Evolutionary conservation across 2,113 vertebrate species (phyloP).

Genomic region (Rostratula benghalensis): DNA sequence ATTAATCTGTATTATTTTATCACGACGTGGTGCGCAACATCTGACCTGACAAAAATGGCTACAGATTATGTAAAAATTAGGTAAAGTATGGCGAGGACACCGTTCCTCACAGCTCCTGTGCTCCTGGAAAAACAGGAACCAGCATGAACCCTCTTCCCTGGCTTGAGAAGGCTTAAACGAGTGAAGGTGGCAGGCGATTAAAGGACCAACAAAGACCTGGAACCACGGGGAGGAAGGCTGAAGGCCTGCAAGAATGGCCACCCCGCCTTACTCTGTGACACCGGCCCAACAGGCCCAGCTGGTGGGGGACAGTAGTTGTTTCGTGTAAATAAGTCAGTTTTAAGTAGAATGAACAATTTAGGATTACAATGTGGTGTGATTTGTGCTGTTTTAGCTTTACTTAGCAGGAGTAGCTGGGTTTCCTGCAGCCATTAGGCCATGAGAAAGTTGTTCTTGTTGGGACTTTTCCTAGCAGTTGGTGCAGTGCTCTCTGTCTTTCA

Average conservation of each 20-base stretch:
- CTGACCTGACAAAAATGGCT: not conserved
- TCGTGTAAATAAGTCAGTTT: not conserved
- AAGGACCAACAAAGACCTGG: not conserved
- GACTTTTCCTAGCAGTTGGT: not conserved
- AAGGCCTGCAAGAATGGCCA: not conserved
- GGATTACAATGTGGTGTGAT: not conserved
- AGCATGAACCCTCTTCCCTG: not conserved
- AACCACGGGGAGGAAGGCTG: too few relatives aligned
- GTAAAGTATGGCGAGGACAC: too few relatives aligned
- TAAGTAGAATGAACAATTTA: not conserved
- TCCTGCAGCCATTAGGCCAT: not conserved
- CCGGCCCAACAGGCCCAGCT: not conserved
- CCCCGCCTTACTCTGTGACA: not conserved
- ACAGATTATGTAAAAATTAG: not conserved
- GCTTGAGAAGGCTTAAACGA: not conserved
- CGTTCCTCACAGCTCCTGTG: too few relatives aligned
- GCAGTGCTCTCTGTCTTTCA: not conserved
- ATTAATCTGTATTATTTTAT: not conserved
- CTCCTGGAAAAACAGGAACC: not conserved
- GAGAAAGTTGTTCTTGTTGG: not conserved
- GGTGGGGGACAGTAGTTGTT: not conserved
- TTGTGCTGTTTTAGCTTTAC: not conserved
- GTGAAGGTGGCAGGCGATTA: not conserved
- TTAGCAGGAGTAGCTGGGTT: not conserved
- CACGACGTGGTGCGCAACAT: rapidly evolving